Conservation (phyloP, 2,113 vertebrate species). For the Thunnus thynnus region DNA sequence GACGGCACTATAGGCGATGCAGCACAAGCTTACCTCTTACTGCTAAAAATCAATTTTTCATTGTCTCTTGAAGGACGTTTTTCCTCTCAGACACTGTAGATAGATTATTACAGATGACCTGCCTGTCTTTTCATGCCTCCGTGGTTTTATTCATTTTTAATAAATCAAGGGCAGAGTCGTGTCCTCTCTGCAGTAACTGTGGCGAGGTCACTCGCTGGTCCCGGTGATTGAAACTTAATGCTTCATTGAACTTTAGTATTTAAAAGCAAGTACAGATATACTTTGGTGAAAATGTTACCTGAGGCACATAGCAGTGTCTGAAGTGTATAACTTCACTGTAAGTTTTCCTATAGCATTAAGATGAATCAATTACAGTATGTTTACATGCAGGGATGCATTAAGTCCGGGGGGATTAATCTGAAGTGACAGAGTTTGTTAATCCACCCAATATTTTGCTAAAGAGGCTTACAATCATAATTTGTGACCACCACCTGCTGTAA, state of each 20-base stretch:
- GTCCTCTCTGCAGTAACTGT: constrained; percentile 41
- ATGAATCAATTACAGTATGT: constrained; percentile 7
- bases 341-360: not conserved
- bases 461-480: not conserved
- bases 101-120: constrained; percentile 67
- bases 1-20: not conserved
- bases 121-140: constrained; percentile 63
- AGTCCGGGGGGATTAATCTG: not conserved
- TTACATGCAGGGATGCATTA: constrained; percentile 3
- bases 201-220: constrained; percentile 43
- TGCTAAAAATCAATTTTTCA: constrained; percentile 52
- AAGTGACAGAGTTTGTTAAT: not conserved
- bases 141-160: constrained; percentile 62
- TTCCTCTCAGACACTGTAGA: constrained; percentile 20
- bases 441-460: not conserved
- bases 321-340: constrained; percentile 1
- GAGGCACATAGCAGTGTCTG: constrained; percentile 16
- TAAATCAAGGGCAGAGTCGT: constrained; percentile 57
- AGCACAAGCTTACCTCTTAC: constrained; percentile 1
- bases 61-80: constrained; percentile 61
- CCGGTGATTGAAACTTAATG: constrained; percentile 49
- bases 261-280: constrained; percentile 43
- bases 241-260: constrained; percentile 58
- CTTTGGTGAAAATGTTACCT: constrained; percentile 41
- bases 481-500: not conserved